These are phyloP conservation scores for Petroica traversi DNA, from an alignment of 2,113 vertebrate species.

Conservation along the genomic window DNA sequence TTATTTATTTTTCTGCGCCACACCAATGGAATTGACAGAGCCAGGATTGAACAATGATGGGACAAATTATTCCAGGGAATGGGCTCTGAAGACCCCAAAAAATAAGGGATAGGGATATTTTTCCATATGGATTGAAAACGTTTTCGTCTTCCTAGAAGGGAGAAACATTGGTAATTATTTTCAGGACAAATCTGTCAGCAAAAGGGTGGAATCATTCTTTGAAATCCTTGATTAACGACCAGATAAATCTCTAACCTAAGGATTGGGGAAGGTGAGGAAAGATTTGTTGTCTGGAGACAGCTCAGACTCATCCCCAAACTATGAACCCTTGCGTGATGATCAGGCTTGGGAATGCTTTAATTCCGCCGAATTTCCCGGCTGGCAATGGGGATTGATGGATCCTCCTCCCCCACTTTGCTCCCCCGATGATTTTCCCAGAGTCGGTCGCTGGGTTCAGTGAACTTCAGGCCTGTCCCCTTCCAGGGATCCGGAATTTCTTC, in stretches of 20 bases:
- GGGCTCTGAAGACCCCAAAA: neutral
- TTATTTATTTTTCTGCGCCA: neutral
- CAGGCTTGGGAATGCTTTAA: neutral
- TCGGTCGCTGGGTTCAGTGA: neutral
- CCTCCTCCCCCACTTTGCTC: neutral
- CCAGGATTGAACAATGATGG: accelerated
- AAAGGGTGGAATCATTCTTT: neutral
- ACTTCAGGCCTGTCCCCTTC: neutral
- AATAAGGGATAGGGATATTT: neutral
- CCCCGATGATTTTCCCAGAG: neutral
- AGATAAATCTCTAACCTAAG: neutral
- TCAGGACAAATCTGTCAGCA: neutral
- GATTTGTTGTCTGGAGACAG: neutral
- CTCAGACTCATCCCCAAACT: neutral
- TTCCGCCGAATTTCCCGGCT: neutral
- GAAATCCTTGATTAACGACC: neutral
- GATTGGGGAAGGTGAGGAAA: neutral
- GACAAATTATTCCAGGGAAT: neutral
- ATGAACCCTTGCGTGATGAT: neutral
- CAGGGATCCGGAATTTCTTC: neutral
- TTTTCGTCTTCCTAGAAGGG: neutral
- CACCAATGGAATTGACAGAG: neutral
- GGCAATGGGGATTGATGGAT: neutral
- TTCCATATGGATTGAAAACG: neutral
- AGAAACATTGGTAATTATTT: neutral